Evolutionary conservation across 1,140 invertebrate genomes (phyloP).

Genomic region (Tetraneura akinire): DNA sequence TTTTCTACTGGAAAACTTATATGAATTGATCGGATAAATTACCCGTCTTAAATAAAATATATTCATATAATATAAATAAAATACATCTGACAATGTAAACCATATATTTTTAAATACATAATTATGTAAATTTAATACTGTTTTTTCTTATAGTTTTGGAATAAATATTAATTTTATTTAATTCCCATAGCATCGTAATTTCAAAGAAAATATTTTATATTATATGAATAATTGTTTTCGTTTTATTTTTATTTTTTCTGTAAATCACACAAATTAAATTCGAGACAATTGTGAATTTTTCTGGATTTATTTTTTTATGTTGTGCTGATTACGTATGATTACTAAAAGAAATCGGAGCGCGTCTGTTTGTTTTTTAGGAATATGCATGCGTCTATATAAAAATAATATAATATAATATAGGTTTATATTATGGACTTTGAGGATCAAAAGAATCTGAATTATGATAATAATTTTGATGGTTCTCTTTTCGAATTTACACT

Average conservation of each 20-base stretch:
- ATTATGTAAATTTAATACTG: too few relatives aligned
- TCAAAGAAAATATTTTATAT: slow-evolving; percentile 21
- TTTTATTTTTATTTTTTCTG: neutral
- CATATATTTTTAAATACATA: too few relatives aligned
- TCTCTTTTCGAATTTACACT: slow-evolving; percentile 2
- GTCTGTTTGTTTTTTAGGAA: slow-evolving; percentile 10
- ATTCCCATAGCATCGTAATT: neutral
- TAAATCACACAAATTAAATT: slow-evolving; percentile 18
- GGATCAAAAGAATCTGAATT: slow-evolving; percentile 26
- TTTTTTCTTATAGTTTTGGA: too few relatives aligned
- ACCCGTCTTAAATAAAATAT: too few relatives aligned
- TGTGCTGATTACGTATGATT: neutral
- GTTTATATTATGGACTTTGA: neutral
- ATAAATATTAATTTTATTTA: neutral
- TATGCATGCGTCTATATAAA: neutral
- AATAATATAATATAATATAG: too few relatives aligned
- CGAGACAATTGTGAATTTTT: slow-evolving; percentile 1
- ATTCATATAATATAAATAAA: too few relatives aligned
- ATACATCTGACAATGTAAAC: too few relatives aligned
- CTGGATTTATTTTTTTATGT: slow-evolving; percentile 1
- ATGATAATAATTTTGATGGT: slow-evolving; percentile 4
- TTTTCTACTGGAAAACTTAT: too few relatives aligned
- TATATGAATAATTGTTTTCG: neutral
- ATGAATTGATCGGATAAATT: too few relatives aligned
- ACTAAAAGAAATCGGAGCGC: too few relatives aligned